These are phyloP conservation scores for Pocillopora meandrina DNA, from an alignment of 92 coral and sea anemone species.

Conservation along the genomic window DNA sequence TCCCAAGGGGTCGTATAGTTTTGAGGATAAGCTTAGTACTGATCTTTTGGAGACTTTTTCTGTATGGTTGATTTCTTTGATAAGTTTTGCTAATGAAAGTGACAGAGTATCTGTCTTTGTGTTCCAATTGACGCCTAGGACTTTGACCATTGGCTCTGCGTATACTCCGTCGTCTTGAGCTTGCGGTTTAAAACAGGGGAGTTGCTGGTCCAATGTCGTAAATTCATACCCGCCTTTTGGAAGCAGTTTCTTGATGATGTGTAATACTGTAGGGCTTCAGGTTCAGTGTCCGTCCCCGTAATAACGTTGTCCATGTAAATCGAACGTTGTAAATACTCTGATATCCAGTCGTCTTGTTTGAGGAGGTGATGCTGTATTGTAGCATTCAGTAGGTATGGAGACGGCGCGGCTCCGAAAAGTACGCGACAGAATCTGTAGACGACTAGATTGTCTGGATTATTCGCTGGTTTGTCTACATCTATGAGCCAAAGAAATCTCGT, in stretches of 20 bases:
- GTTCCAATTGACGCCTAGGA: conserved; percentile 46
- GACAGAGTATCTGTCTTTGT: neutral
- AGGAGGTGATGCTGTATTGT: too few species aligned
- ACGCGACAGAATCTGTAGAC: neutral
- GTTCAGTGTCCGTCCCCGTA: conserved; percentile 4
- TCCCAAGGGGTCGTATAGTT: conserved; percentile 29
- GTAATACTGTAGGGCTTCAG: conserved; percentile 34
- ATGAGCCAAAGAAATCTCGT: conserved; percentile 53
- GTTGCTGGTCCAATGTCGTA: conserved; percentile 60
- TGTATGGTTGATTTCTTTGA: conserved; percentile 26
- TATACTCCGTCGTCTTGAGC: neutral
- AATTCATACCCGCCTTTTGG: conserved; percentile 38
- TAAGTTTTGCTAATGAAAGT: neutral
- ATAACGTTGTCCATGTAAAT: too few species aligned
- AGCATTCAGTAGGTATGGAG: too few species aligned
- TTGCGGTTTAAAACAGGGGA: conserved; percentile 44
- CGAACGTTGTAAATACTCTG: too few species aligned
- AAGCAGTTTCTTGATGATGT: conserved; percentile 14
- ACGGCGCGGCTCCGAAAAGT: too few species aligned
- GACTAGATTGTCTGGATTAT: conserved; percentile 12
- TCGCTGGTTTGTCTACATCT: too few species aligned
- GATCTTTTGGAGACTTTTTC: conserved; percentile 49
- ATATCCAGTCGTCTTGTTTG: too few species aligned
- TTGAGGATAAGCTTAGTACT: conserved; percentile 31
- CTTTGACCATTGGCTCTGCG: conserved; percentile 23